phyloP scores from a whole-genome alignment of 2,113 vertebrate species.

The Cryptotis parvus region DNA sequence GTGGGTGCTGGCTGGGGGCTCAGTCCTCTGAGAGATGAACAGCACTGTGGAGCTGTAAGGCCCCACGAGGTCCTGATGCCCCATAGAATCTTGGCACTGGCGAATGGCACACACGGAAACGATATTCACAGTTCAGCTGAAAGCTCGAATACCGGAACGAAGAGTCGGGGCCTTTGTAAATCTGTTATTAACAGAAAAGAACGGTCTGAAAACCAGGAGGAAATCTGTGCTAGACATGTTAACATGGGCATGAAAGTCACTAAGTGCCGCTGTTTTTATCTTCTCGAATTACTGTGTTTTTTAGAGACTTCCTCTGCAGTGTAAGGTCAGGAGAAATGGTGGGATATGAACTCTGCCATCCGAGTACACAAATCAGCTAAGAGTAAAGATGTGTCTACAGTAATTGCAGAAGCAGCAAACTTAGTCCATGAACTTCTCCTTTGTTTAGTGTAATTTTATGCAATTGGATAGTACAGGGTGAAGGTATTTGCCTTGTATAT shows the following conservation, averaged over 20 bases:
- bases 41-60: conserved; percentile 95
- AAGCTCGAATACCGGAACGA: conserved; percentile 92
- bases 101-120: conserved; percentile 95
- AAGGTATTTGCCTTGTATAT: too few species aligned
- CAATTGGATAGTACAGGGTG: too few species aligned
- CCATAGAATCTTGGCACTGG: conserved; percentile 93
- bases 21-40: conserved; percentile 92
- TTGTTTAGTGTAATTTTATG: conserved; percentile 42
- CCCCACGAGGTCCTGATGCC: conserved; percentile 92
- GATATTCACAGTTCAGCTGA: conserved; percentile 95
- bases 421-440: neutral
- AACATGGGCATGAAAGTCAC: neutral
- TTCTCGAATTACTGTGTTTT: conserved; percentile 26
- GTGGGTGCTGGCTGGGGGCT: conserved; percentile 83
- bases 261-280: neutral
- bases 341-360: neutral
- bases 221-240: neutral
- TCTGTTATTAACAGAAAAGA: conserved; percentile 82
- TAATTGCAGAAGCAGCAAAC: neutral
- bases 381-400: neutral
- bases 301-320: neutral
- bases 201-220: neutral
- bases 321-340: neutral
- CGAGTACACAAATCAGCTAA: neutral
- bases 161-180: conserved; percentile 93